phyloP scores from a whole-genome alignment of 2,797 vertebrate genomes.

The Peromyscus attwateri region DNA sequence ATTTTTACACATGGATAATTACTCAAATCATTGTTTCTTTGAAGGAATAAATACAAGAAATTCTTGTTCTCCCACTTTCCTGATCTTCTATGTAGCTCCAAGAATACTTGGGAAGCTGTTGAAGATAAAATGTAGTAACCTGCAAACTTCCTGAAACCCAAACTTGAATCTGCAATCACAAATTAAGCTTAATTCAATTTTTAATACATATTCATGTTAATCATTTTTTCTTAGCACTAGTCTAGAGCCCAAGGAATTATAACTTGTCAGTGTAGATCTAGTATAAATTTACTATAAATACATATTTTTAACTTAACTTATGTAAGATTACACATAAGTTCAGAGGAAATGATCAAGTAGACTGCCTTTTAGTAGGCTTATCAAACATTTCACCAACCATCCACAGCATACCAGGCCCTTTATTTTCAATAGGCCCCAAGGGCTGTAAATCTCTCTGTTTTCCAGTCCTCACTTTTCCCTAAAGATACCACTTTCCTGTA shows the following conservation, averaged over 20 bases:
- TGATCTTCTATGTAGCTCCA: background rate
- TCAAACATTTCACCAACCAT: background rate
- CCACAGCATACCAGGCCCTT: background rate
- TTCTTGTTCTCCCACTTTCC: background rate
- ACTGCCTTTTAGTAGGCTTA: background rate
- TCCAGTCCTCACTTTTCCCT: background rate
- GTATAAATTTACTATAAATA: slow-evolving; percentile 3
- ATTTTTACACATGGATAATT: background rate
- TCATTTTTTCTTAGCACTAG: background rate
- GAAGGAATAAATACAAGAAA: background rate
- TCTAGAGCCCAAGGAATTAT: background rate
- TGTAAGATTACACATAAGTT: background rate
- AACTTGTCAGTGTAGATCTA: background rate
- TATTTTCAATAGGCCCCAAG: background rate
- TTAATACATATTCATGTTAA: slow-evolving; percentile 16
- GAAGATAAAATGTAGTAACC: background rate
- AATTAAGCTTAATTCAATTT: background rate
- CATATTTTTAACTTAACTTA: background rate
- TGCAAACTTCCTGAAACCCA: background rate
- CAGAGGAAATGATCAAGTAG: background rate
- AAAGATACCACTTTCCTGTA: background rate
- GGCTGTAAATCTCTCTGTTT: background rate
- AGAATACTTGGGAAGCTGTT: background rate
- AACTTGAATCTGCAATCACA: slow-evolving; percentile 5
- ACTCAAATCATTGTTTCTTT: background rate